Conservation (phyloP, 2,113 vertebrate genomes). For the Anser brachyrhynchus region DNA sequence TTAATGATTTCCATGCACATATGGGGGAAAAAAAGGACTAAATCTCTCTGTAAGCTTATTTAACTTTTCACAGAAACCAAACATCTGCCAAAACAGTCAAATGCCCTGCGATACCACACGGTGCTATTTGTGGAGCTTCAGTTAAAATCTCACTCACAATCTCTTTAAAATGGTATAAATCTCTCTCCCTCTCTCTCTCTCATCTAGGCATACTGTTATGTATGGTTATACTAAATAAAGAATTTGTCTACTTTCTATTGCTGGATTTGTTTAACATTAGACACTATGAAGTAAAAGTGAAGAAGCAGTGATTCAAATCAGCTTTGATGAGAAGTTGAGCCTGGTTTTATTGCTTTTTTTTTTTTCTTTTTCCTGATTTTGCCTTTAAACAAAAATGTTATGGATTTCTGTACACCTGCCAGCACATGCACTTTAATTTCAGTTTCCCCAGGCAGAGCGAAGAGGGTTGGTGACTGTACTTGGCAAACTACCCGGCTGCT, state of each 20-base stretch:
- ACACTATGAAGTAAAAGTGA: neutral
- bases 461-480: neutral
- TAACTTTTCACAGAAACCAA: conserved; percentile 51
- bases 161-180: conserved; percentile 17
- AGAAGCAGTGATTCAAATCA: neutral
- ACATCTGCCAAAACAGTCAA: conserved; percentile 52
- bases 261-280: neutral
- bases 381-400: neutral
- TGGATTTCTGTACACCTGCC: neutral
- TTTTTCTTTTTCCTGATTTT: neutral
- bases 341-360: neutral
- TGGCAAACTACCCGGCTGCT: neutral
- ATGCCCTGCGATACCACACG: neutral
- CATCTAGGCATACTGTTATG: neutral
- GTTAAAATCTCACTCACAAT: conserved; percentile 30
- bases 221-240: conserved; percentile 48
- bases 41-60: neutral
- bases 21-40: neutral
- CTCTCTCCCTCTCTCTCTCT: conserved; percentile 10
- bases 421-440: neutral
- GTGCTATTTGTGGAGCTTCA: neutral
- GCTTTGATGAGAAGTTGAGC: neutral
- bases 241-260: conserved; percentile 2
- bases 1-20: neutral
- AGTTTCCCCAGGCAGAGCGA: neutral